Conservation (phyloP, 92 coral and sea anemone genomes). For the Epizoanthus ramosus region DNA sequence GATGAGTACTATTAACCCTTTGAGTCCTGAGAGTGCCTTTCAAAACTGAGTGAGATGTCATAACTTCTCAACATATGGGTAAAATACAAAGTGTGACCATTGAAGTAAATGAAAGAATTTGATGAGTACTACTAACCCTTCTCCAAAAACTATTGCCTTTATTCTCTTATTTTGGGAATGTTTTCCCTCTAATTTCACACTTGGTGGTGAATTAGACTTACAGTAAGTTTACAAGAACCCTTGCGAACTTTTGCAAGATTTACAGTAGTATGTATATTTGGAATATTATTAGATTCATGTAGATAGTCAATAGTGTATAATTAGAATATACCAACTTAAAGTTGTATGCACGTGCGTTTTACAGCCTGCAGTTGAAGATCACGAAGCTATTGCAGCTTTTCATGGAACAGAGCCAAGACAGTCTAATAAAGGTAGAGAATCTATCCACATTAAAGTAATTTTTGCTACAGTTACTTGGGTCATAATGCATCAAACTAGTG, state of each 20-base stretch:
- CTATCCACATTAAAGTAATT: background rate
- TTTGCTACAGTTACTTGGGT: background rate
- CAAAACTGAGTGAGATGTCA: too few relatives aligned
- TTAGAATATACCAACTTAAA: background rate
- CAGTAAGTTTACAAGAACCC: background rate
- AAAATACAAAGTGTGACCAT: too few relatives aligned
- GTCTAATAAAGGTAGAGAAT: constrained; percentile 48
- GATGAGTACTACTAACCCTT: too few relatives aligned
- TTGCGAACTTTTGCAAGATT: background rate
- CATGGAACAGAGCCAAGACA: constrained; percentile 33
- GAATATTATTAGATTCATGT: background rate
- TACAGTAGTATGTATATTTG: too few relatives aligned
- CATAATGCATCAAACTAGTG: too few relatives aligned
- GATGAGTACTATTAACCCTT: too few relatives aligned
- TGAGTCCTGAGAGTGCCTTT: too few relatives aligned
- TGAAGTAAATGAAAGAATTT: too few relatives aligned
- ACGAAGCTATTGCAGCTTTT: constrained; percentile 55
- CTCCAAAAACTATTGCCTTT: too few relatives aligned
- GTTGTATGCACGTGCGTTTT: background rate
- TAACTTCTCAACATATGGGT: too few relatives aligned
- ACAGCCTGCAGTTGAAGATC: constrained; percentile 68
- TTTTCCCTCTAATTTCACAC: too few relatives aligned
- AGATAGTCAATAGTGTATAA: background rate
- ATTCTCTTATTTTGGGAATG: too few relatives aligned
- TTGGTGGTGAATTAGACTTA: background rate